Conservation (phyloP, 2,888 invertebrate genomes). For the Nipponacmea schrenckii region DNA sequence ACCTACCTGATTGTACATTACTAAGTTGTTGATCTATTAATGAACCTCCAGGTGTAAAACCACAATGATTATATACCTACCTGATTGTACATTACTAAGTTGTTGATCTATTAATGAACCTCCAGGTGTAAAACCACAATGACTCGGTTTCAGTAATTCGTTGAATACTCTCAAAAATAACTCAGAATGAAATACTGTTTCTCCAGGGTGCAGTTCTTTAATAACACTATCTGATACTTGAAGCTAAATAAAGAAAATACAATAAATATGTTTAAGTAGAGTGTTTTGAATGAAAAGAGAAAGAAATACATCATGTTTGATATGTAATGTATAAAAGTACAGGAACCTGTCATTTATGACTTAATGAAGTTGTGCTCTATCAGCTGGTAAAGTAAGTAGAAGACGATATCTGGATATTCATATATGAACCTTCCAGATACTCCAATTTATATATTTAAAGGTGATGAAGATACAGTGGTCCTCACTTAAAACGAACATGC, state of each 20-base stretch:
- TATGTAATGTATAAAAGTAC: no score
- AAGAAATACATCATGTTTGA: no score
- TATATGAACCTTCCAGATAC: no score
- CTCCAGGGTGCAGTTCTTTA: conserved; percentile 39
- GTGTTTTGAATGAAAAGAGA: no score
- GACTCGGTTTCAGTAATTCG: conserved; percentile 28
- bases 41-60: conserved; percentile 12
- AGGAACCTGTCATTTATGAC: no score
- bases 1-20: conserved; percentile 29
- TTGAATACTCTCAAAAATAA: conserved; percentile 34
- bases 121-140: conserved; percentile 41
- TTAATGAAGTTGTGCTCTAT: no score
- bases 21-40: conserved; percentile 35
- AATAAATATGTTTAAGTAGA: background rate
- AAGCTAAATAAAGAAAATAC: conserved; percentile 29
- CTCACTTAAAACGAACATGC: no score
- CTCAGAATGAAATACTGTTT: conserved; percentile 31
- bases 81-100: conserved; percentile 30
- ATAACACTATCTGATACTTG: conserved; percentile 32
- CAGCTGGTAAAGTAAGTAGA: no score
- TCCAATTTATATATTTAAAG: no score
- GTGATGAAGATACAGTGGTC: no score
- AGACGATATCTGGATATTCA: no score
- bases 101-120: conserved; percentile 34
- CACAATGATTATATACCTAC: conserved; percentile 10